phyloP scores from a whole-genome alignment of 2,797 vertebrate species.

The Aulostomus chinensis region DNA sequence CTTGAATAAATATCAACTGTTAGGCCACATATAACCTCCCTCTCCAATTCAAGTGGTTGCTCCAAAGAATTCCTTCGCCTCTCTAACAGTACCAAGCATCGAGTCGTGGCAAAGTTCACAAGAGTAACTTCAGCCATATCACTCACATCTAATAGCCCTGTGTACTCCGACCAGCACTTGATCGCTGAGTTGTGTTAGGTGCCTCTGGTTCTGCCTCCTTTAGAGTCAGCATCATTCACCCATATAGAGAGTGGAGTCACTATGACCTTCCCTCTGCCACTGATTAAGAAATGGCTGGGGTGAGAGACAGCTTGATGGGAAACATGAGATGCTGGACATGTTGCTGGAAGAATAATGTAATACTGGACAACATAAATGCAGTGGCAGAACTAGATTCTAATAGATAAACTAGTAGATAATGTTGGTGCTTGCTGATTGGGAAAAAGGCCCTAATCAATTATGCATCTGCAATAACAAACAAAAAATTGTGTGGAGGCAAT shows the following conservation, averaged over 20 bases:
- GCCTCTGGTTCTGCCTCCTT: slow-evolving; percentile 60
- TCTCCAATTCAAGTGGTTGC: slow-evolving; percentile 48
- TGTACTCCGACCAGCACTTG: slow-evolving; percentile 62
- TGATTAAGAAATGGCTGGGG: slow-evolving; percentile 62
- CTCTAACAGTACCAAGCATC: slow-evolving; percentile 35
- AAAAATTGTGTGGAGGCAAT: too few species aligned
- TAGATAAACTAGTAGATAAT: too few species aligned
- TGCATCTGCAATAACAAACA: too few species aligned
- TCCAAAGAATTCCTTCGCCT: slow-evolving; percentile 25
- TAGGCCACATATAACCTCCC: slow-evolving; percentile 25
- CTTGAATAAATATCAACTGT: slow-evolving; percentile 62
- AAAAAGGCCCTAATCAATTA: too few species aligned
- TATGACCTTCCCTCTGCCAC: slow-evolving; percentile 55
- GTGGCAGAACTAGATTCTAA: slow-evolving; percentile 28
- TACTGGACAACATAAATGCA: slow-evolving; percentile 11
- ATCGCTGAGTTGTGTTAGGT: slow-evolving; percentile 64
- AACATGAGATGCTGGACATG: slow-evolving; percentile 65
- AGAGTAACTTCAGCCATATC: slow-evolving; percentile 76
- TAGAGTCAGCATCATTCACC: slow-evolving; percentile 53
- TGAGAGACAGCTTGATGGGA: slow-evolving; percentile 44
- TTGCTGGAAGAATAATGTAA: slow-evolving; percentile 47
- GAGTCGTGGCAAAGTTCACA: slow-evolving; percentile 68
- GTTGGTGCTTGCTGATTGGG: too few species aligned
- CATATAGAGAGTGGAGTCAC: slow-evolving; percentile 53
- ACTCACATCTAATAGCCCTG: slow-evolving; percentile 74